Evolutionary conservation across 2,113 vertebrate genomes (phyloP), one percentile per base, ranked within the genome.

Genomic region (Deroptyus accipitrinus): DNA sequence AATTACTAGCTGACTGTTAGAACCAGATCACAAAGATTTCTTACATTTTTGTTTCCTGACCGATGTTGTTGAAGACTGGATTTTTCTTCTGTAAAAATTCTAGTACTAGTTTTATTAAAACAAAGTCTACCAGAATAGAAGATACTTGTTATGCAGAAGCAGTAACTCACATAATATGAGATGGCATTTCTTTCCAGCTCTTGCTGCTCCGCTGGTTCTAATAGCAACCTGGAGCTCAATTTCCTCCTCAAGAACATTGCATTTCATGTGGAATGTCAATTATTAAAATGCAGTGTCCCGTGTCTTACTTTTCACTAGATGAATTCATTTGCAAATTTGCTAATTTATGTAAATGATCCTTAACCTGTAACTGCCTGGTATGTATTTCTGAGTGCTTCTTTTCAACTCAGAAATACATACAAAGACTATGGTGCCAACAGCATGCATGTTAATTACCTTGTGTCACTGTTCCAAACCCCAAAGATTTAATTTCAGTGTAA

Each of bases 141-240:
- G 98, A 98, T 98, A 95, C 98, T 99, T 99, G 98, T 98, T 99
- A 99, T 99, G 98, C 98, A 99, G 98, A 97, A 97, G 97, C 96
- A 84, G 98, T 98, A 96, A 96, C 97, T 98, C 94, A 87, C 97
- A 96, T 98, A 98, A 98, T 97, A 96, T 97, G 97, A 98, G 98
- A 98, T 97, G 98, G 98, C 98, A 97, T 98, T 98, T 98, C 98
- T 98, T 98, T 97, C 97, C 97, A 96, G 98, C 97, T 98, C 96
- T 98, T 98, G 95, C 97, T 98, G 98, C 97, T 98, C 97, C 20
- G 67, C 98, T 98, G 98, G 95, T 97, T 98, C 98, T 98, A 99
- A 99, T 99, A 99, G 98, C 98, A 98, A 98, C 96, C 97, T 97
- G 97, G 98, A 98, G 98, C 98, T 98, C 98, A 98, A 98, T 98